phyloP scores from a whole-genome alignment of 2,113 vertebrate genomes.

The Nibea coibor region DNA sequence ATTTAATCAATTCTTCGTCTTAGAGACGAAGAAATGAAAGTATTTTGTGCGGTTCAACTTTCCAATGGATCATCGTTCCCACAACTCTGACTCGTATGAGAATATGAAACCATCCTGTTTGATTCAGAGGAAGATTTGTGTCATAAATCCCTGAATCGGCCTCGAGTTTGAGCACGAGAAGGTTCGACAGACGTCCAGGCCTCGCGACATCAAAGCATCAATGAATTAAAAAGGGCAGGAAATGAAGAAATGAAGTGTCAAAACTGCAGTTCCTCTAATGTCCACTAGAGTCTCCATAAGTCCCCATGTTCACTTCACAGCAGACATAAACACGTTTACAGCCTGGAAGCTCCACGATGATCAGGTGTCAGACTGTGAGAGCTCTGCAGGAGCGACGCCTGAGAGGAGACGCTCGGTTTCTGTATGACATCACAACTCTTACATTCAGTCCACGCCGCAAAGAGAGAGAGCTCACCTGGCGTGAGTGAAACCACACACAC shows the following conservation, averaged over 20 bases:
- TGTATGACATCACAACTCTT: neutral
- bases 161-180: neutral
- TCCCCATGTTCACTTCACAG: no score
- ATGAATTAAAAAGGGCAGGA: no score
- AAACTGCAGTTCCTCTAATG: no score
- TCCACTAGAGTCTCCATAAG: no score
- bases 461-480: neutral
- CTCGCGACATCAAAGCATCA: no score
- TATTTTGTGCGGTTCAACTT: slow-evolving; percentile 6
- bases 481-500: neutral
- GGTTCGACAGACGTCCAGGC: neutral
- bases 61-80: neutral
- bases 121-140: neutral
- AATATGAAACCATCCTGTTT: neutral
- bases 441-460: no score
- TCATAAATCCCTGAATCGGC: neutral
- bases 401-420: neutral
- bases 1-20: slow-evolving; percentile 58
- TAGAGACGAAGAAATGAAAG: slow-evolving; percentile 16
- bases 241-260: no score
- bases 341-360: no score
- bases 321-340: no score
- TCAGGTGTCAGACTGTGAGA: neutral
- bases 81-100: neutral
- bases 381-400: no score